Evolutionary conservation across 2,888 invertebrate genomes (phyloP).

Genomic region (Anarsia innoxiella): DNA sequence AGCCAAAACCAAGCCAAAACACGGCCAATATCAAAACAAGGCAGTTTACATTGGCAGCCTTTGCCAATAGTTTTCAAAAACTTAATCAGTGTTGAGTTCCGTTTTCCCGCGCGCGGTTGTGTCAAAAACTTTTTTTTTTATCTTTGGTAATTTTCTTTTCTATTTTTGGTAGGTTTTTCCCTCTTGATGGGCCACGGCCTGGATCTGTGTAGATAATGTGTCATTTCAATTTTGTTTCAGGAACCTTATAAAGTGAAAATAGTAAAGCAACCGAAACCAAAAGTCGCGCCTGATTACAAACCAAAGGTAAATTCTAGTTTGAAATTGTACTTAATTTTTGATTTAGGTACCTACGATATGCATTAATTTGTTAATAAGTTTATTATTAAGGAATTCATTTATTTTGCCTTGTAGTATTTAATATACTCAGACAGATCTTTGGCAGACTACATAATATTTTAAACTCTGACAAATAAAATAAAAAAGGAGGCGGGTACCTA

Average conservation of each 20-base stretch:
- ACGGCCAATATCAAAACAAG: no score
- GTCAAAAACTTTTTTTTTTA: not conserved
- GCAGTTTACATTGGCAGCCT: not conserved
- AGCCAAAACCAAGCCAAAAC: not conserved
- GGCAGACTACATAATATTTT: no score
- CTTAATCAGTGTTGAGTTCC: not conserved
- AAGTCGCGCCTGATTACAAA: constrained; percentile 57
- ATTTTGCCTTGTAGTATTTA: no score
- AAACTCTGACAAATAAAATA: no score
- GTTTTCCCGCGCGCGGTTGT: not conserved
- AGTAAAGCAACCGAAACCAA: constrained; percentile 68
- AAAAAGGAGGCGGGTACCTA: no score
- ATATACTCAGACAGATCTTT: no score
- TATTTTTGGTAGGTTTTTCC: not conserved
- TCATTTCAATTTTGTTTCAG: constrained; percentile 46
- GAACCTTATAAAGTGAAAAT: constrained; percentile 72
- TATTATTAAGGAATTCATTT: no score
- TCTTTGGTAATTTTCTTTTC: not conserved
- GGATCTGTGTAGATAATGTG: no score
- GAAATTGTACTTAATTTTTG: not conserved
- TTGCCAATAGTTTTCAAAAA: not conserved
- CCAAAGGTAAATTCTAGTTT: constrained; percentile 41
- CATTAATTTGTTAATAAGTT: no score
- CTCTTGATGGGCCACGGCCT: no score
- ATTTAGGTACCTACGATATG: not conserved